These are phyloP conservation scores for Choristoneura rosaceana DNA, from an alignment of 2,888 invertebrate genomes.

Conservation along the genomic window DNA sequence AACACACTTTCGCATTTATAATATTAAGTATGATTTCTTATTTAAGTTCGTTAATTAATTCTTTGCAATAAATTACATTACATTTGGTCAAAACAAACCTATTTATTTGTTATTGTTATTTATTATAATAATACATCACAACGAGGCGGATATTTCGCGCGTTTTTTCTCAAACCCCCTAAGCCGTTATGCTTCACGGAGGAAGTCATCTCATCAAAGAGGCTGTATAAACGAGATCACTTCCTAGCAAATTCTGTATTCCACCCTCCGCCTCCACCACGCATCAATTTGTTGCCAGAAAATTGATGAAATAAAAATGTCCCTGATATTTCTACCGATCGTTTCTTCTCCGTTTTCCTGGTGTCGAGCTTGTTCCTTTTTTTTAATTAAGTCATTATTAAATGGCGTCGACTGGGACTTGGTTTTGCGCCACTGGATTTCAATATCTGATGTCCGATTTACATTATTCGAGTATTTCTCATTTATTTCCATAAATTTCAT, in stretches of 20 bases:
- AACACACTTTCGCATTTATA: too few species aligned
- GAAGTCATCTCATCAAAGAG: conserved; percentile 53
- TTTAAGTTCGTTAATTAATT: too few species aligned
- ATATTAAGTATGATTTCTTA: too few species aligned
- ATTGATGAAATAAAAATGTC: conserved; percentile 69
- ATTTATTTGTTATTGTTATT: too few species aligned
- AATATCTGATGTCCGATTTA: too few species aligned
- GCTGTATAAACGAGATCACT: conserved; percentile 66
- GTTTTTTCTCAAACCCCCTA: background rate
- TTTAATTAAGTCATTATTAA: conserved; percentile 13
- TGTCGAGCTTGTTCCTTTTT: conserved; percentile 8
- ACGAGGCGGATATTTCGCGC: background rate
- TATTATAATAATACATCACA: too few species aligned
- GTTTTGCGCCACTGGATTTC: background rate
- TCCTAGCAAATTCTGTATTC: conserved; percentile 52
- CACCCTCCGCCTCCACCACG: conserved; percentile 45
- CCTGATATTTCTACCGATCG: conserved; percentile 52
- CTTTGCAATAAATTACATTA: too few species aligned
- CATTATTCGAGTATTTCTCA: too few species aligned
- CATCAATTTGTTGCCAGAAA: conserved; percentile 63
- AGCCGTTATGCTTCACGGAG: conserved; percentile 10
- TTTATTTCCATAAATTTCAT: too few species aligned
- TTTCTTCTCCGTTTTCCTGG: conserved; percentile 25
- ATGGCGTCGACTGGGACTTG: conserved; percentile 1
- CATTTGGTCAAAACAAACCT: too few species aligned